Conservation (phyloP, 2,888 invertebrate genomes). For the Drosophila cracens region DNA sequence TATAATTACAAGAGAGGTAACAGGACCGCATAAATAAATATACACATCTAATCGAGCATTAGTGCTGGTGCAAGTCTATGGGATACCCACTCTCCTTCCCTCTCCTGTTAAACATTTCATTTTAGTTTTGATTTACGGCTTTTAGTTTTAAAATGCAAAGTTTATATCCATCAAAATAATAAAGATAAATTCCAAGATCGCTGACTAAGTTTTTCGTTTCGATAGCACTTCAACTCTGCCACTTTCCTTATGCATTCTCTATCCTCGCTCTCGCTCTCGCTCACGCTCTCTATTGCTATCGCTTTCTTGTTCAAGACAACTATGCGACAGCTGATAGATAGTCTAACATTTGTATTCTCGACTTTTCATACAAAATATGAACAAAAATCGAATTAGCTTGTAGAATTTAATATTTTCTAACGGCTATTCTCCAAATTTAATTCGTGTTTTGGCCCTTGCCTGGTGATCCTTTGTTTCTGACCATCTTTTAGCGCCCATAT, state of each 20-base stretch:
- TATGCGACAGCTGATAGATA: not conserved
- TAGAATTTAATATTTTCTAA: constrained; percentile 20
- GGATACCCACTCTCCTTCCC: not conserved
- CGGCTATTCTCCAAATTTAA: constrained; percentile 9
- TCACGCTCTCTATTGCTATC: not conserved
- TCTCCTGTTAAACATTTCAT: not conserved
- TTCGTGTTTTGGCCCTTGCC: constrained; percentile 1
- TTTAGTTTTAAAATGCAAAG: not conserved
- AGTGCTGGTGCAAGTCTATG: not conserved
- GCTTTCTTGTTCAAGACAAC: not conserved
- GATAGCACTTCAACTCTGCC: not conserved
- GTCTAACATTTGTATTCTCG: not conserved
- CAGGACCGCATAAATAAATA: not conserved
- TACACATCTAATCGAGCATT: not conserved
- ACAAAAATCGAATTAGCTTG: not conserved
- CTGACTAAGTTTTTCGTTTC: not conserved
- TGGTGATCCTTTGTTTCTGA: constrained; percentile 34
- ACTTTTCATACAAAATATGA: not conserved
- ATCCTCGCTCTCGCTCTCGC: not conserved
- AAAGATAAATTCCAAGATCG: not conserved
- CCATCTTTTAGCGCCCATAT: constrained; percentile 30
- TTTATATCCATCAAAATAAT: not conserved
- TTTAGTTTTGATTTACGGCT: not conserved
- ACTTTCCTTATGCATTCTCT: not conserved
- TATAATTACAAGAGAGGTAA: not conserved